Percentiles rank a stretch among this genome's conserved stretches.
These are phyloP conservation scores for Scaptomyza hsui DNA, from an alignment of 1,140 invertebrate species.

Conservation along the genomic window DNA sequence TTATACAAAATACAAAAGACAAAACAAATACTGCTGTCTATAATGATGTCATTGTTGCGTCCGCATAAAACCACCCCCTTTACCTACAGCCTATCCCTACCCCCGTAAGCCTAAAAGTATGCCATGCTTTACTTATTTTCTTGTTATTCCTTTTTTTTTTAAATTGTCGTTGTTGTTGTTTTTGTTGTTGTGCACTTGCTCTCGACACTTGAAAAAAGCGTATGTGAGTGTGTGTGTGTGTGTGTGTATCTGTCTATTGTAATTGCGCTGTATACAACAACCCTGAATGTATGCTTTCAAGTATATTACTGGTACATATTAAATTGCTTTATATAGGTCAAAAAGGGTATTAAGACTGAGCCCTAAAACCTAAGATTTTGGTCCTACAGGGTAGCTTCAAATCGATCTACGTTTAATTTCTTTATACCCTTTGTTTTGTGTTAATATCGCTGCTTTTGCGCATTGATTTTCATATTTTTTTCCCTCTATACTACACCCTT, in stretches of 20 bases:
- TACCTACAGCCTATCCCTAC: not conserved
- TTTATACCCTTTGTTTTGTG: not conserved
- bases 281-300: conserved; percentile 36
- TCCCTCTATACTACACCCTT: not conserved
- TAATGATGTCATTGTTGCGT: conserved; percentile 66
- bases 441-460: not conserved
- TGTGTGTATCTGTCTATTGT: conserved; percentile 20
- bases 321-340: no score
- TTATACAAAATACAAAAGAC: not conserved
- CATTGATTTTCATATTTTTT: conserved; percentile 8
- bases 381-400: no score
- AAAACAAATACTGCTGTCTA: conserved; percentile 26
- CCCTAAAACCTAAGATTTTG: no score
- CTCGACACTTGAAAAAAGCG: not conserved
- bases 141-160: not conserved
- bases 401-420: no score
- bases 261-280: conserved; percentile 24
- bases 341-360: not conserved
- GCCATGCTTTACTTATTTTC: conserved; percentile 31
- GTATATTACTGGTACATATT: conserved; percentile 7
- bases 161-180: conserved; percentile 16
- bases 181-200: conserved; percentile 30
- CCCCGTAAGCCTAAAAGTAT: conserved; percentile 35
- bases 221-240: not conserved
- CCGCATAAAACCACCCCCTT: conserved; percentile 5